Evolutionary conservation across 2,888 invertebrate genomes (phyloP), one percentile per base, ranked within the genome.

Genomic region (Blastobasis lacticolella): DNA sequence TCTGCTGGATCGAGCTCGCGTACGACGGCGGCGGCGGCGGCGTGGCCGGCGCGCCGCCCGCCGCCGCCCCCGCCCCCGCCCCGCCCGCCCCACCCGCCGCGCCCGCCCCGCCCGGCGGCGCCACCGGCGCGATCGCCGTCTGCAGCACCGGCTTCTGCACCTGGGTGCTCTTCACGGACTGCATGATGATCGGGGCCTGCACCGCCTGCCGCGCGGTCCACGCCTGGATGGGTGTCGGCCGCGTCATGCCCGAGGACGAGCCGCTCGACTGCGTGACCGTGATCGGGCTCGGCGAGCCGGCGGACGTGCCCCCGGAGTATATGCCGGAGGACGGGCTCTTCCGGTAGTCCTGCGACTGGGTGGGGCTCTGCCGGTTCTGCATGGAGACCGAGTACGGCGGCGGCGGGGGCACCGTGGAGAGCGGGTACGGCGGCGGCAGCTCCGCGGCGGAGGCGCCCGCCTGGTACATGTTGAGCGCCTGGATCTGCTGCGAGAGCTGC

Each of bases 161-260:
- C 80, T 97, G 97, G 10, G 97, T 97, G 85, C 97, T 97, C 78
- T 96, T 96, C 10, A 98, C 98, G 38, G 97, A 96, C 77, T 97
- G 97, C 97, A 97, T 98, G 58, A 98, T 97, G 60, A 98, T 95
- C 6, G 97, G 97, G 48, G 96, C 94, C 70, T 97, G 97, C 23
- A 96, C 95, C 43, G 96, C 93, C 77, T 97, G 97, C 49, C 94
- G 89, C 51, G 95, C 94, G 52, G 94, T 93, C 93, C 96, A 95
- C 47, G 95, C 94, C 74, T 93, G 94, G 51, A 95, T 86, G 4
- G 97, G 95, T 57, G 95, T 94, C 5, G 95, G 95, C 59, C 95
- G 90, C 45, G 93, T 91, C 90, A 93, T 91, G 6, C 91, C 90
- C 44, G 91, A 86, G 49, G 92, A 84, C 49, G 91, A 90, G 49